Evolutionary conservation across 2,797 vertebrate species (phyloP).

Genomic region (Lepilemur ruficaudatus): DNA sequence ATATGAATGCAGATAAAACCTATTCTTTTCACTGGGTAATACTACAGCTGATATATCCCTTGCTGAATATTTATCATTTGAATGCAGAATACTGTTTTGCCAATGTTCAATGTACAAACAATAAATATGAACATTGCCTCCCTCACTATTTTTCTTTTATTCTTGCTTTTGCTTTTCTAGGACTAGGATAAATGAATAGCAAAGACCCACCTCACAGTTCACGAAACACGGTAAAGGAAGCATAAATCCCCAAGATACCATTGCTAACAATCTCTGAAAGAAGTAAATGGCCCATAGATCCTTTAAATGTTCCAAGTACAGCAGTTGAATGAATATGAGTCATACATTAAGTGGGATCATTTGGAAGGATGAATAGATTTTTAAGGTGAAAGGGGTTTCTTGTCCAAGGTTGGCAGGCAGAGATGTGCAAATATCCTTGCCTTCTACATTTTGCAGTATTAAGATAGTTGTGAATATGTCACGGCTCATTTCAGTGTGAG

Average conservation of each 20-base stretch:
- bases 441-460: constrained; percentile 50
- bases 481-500: constrained; percentile 67
- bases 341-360: constrained; percentile 70
- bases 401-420: constrained; percentile 41
- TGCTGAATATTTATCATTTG: constrained; percentile 65
- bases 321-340: constrained; percentile 73
- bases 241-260: constrained; percentile 78
- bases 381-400: constrained; percentile 69
- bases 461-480: constrained; percentile 54
- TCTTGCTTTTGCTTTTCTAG: constrained; percentile 51
- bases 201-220: constrained; percentile 77
- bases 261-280: constrained; percentile 78
- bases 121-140: constrained; percentile 62
- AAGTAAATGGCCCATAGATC: constrained; percentile 79
- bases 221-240: constrained; percentile 73
- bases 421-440: constrained; percentile 54
- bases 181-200: constrained; percentile 74
- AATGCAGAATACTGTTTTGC: constrained; percentile 57
- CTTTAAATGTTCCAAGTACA: constrained; percentile 74
- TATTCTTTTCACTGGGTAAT: constrained; percentile 43
- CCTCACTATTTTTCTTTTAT: constrained; percentile 59
- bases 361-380: constrained; percentile 73
- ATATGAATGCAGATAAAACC: constrained; percentile 65
- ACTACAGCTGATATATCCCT: constrained; percentile 55
- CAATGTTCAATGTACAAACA: constrained; percentile 35